Conservation (phyloP, 1,140 invertebrate species). For the Muscidifurax raptorellus region DNA sequence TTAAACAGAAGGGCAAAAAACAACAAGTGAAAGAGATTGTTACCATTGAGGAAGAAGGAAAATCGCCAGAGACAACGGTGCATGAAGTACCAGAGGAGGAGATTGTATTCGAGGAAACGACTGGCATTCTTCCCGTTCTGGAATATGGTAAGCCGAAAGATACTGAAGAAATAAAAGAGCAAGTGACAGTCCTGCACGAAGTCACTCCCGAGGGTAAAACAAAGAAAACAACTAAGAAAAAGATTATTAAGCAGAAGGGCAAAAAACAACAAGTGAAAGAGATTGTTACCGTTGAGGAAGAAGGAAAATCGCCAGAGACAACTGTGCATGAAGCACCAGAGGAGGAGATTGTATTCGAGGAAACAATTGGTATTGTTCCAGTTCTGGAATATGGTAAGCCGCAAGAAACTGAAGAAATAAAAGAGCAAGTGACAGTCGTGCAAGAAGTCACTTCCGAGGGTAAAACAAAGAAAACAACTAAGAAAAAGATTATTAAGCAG, state of each 20-base stretch:
- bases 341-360: conserved; percentile 43
- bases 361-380: too few species aligned
- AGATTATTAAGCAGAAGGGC: conserved; percentile 62
- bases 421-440: conserved; percentile 37
- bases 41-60: conserved; percentile 67
- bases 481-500: conserved; percentile 60
- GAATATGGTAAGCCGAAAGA: neutral
- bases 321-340: conserved; percentile 59
- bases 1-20: conserved; percentile 61
- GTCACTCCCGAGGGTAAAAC: conserved; percentile 60
- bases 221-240: conserved; percentile 58
- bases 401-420: conserved; percentile 10
- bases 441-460: conserved; percentile 28
- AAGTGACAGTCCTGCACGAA: conserved; percentile 17
- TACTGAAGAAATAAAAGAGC: too few species aligned
- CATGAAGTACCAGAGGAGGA: conserved; percentile 55
- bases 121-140: neutral
- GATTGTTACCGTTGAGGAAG: conserved; percentile 74
- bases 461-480: conserved; percentile 54
- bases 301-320: conserved; percentile 69
- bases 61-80: conserved; percentile 55
- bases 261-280: conserved; percentile 72
- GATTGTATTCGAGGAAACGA: conserved; percentile 23
- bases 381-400: too few species aligned
- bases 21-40: conserved; percentile 73